These are phyloP conservation scores for Rattus norvegicus DNA, from an alignment of 2,113 vertebrate species.

Conservation along the genomic window GRCr8 NC_086020.1:25844001-25844500, in stretches of 20 bases:
- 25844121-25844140: background rate
- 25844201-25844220: background rate
- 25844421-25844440: background rate
- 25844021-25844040: background rate
- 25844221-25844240: background rate
- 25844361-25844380: background rate
- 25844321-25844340: background rate
- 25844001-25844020: background rate
- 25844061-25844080: background rate
- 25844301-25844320: background rate
- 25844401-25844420: background rate
- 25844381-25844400: background rate
- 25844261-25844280: background rate
- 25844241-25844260: background rate
- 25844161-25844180: no score
- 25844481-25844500: background rate
- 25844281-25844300: background rate
- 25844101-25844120: background rate
- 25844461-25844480: background rate
- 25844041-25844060: background rate
- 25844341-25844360: background rate
- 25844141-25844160: background rate
- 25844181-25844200: background rate
- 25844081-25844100: background rate
- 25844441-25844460: background rate